Conservation (phyloP, 2,113 vertebrate genomes). For the Aleadryas rufinucha region DNA sequence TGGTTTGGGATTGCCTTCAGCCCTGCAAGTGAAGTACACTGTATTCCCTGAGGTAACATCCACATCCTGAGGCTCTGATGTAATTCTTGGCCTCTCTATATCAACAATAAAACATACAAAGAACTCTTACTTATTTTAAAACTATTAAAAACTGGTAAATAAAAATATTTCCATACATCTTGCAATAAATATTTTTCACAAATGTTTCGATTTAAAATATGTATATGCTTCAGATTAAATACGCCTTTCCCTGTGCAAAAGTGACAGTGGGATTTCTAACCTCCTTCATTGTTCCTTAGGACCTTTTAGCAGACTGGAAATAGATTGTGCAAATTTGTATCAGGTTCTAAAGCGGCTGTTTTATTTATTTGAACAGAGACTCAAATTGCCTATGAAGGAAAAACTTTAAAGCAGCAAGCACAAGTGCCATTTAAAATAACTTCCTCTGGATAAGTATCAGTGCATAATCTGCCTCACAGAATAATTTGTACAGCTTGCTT, state of each 20-base stretch:
- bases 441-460: slow-evolving; percentile 35
- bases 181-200: background rate
- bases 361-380: slow-evolving; percentile 46
- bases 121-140: background rate
- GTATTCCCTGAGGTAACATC: slow-evolving; percentile 97
- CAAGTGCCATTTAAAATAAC: slow-evolving; percentile 16
- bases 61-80: slow-evolving; percentile 93
- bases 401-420: slow-evolving; percentile 4
- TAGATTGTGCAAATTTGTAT: background rate
- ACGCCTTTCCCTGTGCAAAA: background rate
- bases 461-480: background rate
- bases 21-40: slow-evolving; percentile 96
- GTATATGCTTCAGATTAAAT: background rate
- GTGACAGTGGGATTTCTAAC: background rate
- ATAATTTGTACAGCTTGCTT: background rate
- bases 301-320: background rate
- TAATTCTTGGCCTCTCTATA: slow-evolving; percentile 94
- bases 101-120: slow-evolving; percentile 23
- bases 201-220: background rate
- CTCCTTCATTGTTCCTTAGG: background rate
- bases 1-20: slow-evolving; percentile 97
- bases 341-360: background rate
- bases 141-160: background rate
- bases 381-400: slow-evolving; percentile 28
- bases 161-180: background rate